Evolutionary conservation across 2,888 invertebrate species (phyloP), one percentile per base, ranked within the genome.

Genomic region (Nomada ferruginata): DNA sequence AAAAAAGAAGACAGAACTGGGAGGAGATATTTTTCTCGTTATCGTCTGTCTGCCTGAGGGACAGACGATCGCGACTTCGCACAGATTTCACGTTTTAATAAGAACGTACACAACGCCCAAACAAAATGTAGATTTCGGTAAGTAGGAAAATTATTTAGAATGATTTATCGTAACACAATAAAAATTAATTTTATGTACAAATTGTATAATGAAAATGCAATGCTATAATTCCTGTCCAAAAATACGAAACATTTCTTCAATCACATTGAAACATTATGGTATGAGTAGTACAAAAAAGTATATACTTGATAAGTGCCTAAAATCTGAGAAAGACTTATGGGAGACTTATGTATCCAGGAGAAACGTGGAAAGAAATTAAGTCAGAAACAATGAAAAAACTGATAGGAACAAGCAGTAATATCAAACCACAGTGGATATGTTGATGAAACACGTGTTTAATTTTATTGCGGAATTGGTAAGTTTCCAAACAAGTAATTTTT

Each of bases 41-140:
- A 66, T 70, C 68, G 65, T 59, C 72, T 52, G 47, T 68, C 44
- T 53, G 64, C n/a, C 53, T 9, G 15, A 13, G n/a, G 29, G 42
- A 68, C 47, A 66, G 78, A 71, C 53, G 66, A 75, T 72, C 57
- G 72, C 50, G 53, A 63, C 15, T 70, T 44, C 50, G 36, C 47
- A 44, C 52, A 52, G 66, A 57, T 76, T 61, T 20, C 57, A 15
- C 18, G 59, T 53, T 36, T 61, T 72, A 69, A 68, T 79, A 59
- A 79, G n/a, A 75, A 5, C 5, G 36, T 36, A 36, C 7, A 36
- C 36, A 36, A 36, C 36, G 36, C 36, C 5, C 36, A 36, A 36
- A 36, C 36, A 36, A 36, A 36, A 36, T 36, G 7, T 7, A 36
- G 36, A 9, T 36, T 36, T 7, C 36, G 7, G 36, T 36, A 36